Evolutionary conservation across 64 coral and sea anemone species (phyloP), one percentile per base, ranked within the genome.

Genomic region (Orbicella faveolata): DNA sequence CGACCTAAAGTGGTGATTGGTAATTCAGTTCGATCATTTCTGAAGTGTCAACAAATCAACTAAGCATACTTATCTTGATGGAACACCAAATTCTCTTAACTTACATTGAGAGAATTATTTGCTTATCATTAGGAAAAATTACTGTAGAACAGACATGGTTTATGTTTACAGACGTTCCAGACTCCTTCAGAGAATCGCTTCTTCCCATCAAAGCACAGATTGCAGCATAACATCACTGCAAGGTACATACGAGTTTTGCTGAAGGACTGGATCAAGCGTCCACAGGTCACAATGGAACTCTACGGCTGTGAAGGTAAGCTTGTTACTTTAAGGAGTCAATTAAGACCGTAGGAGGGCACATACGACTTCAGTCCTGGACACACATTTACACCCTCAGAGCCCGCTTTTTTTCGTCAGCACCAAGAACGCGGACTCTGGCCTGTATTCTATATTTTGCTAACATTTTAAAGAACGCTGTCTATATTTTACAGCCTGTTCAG

Each of bases 241-340:
- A 88, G 86, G 36, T 88, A 88, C 70, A 36, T 88, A 20, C 72
- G 59, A 59, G 86, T 88, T 34, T 59, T 88, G 20, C 9, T 88
- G 13, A 57, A 61, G 21, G 41, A 59, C 33, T 76, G 75, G 72
- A 52, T 74, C 5, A 15, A 20, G 17, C 14, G 36, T 76, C 73
- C 86, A 76, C 15, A 36, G 14, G 63, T 88, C 23, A 75, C 36
- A 55, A 20, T 88, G 86, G 86, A 88, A 23, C 86, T 88, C 35
- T 88, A 88, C 73, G 86, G 86, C 52, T 88, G 86, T 36, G 72
- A 88, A 80, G 78, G 78, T 80, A 61, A n/a, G n/a, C 21, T 70
- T n/a, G 11, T 12, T 10, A n/a, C 15, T 18, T 21, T 18, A 67
- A 21, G 2, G 17, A 21, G 15, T 64, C 6, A 4, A 21, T 18